phyloP scores from a whole-genome alignment of 2,797 vertebrate genomes.

The Squalus acanthias region DNA sequence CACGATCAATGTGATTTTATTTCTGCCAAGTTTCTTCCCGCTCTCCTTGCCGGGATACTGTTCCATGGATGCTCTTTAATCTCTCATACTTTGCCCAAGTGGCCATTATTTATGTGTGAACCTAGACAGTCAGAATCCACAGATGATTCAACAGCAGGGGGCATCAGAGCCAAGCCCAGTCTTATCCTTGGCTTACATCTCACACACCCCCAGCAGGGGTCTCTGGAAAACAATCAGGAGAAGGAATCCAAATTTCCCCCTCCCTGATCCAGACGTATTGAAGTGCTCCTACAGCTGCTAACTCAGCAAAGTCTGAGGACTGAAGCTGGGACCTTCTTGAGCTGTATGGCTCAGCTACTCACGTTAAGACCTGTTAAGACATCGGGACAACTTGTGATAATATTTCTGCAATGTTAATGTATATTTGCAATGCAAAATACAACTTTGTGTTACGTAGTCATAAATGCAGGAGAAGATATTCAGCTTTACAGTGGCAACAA shows the following conservation, averaged over 20 bases:
- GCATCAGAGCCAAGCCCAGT: neutral
- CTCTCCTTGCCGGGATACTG: neutral
- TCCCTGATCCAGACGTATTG: neutral
- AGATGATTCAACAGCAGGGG: slow-evolving; percentile 4
- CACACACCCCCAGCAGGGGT: neutral
- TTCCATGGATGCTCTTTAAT: neutral
- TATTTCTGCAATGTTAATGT: neutral
- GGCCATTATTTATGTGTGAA: neutral
- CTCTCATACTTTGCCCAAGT: neutral
- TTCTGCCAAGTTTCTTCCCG: neutral
- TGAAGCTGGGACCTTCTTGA: neutral
- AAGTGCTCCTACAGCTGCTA: neutral
- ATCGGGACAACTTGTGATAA: neutral
- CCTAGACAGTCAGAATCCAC: neutral
- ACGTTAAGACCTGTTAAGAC: neutral
- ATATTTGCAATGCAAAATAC: too few relatives aligned
- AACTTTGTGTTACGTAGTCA: neutral
- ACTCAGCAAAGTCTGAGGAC: too few relatives aligned
- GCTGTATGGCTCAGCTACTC: neutral
- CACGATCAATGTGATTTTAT: neutral
- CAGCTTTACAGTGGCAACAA: neutral
- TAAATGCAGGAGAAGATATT: neutral
- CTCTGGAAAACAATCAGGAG: neutral
- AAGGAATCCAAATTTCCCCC: neutral
- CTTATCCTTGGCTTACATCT: neutral